Percentiles rank a stretch among this genome's conserved stretches.
Conservation (phyloP, 2,113 vertebrate genomes). For the Antennarius striatus region DNA sequence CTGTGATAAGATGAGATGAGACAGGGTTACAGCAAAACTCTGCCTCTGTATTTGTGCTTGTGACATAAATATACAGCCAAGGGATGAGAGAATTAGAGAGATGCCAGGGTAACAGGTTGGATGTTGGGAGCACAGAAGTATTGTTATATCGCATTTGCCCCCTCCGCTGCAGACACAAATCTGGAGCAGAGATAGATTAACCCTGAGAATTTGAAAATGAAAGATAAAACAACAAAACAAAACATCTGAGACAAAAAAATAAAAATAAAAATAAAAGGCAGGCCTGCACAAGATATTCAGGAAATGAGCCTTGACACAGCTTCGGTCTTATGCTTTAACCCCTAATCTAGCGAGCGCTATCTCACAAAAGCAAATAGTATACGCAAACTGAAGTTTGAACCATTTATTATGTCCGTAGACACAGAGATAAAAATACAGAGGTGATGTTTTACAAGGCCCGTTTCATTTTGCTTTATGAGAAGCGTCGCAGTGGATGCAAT, state of each 20-base stretch:
- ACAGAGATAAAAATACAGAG: conserved; percentile 29
- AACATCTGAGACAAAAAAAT: neutral
- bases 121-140: conserved; percentile 23
- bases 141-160: conserved; percentile 46
- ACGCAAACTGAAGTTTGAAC: conserved; percentile 5
- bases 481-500: neutral
- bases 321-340: conserved; percentile 38
- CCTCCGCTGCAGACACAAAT: conserved; percentile 16
- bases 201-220: conserved; percentile 7
- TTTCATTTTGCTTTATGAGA: conserved; percentile 22
- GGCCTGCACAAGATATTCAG: conserved; percentile 56
- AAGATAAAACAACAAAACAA: conserved; percentile 5
- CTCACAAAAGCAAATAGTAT: conserved; percentile 31
- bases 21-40: conserved; percentile 45
- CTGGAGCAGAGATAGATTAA: conserved; percentile 47
- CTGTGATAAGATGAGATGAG: conserved; percentile 62
- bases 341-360: conserved; percentile 27
- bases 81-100: conserved; percentile 33
- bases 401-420: conserved; percentile 37
- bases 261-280: conserved; percentile 32
- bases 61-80: conserved; percentile 44
- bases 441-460: conserved; percentile 4
- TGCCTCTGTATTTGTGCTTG: conserved; percentile 14
- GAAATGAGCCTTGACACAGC: conserved; percentile 64
- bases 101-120: conserved; percentile 19